Evolutionary conservation across 1,140 invertebrate species (phyloP), one percentile per base, ranked within the genome.

Genomic region (Drosophila saltans): DNA sequence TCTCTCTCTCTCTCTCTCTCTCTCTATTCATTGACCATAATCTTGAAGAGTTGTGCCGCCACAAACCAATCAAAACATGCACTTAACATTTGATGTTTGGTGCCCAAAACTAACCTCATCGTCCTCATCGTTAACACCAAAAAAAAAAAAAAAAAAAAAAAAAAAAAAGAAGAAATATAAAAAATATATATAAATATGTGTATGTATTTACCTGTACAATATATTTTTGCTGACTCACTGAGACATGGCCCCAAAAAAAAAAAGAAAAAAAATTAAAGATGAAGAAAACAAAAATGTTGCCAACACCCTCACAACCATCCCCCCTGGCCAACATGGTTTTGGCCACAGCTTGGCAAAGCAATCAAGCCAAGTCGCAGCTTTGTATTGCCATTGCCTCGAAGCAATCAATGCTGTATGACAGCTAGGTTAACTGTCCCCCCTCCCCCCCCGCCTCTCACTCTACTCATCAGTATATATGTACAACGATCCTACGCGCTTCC

Each of bases 321-420:
- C 33, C 33, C 33, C 33, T 36, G 6, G 33, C 1, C 33, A 3
- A 2, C 33, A 7, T 36, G 33, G 33, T 36, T 36, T 36, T 36
- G 61, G 26, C 28, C n/a, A 11, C 39, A 41, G 39, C 21, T 62
- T 24, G 55, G 33, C 62, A 26, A 77, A 52, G 74, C 81, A 85
- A 86, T 86, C 82, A 85, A 79, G 82, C 75, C 60, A 63, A 75
- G 66, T 73, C 57, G 57, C 75, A 66, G 75, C 40, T 71, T 78
- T 78, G 74, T 72, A 28, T 72, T 78, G 66, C 63, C 77, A 68
- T 67, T 81, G 81, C 82, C 82, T 86, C 59, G 59, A 33, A 78
- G 84, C 83, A 88, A 88, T 88, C 83, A 88, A 88, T 88, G 83
- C 84, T 88, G 83, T 89, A 88, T 88, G 83, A 88, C 83, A 88